phyloP scores from a whole-genome alignment of 2,797 vertebrate genomes.

The Urophycis tenuis region DNA sequence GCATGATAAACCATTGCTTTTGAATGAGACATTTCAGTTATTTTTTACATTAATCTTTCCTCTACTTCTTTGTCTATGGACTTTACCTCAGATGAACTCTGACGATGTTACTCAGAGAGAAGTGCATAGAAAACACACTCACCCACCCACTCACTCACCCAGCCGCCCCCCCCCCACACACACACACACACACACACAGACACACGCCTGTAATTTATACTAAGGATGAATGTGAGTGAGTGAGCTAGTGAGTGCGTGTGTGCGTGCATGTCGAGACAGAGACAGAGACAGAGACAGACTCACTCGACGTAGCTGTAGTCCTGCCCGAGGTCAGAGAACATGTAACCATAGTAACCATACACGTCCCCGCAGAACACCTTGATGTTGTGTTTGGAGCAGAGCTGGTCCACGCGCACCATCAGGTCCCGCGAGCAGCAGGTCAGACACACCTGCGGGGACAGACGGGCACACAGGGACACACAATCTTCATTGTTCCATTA shows the following conservation, averaged over 20 bases:
- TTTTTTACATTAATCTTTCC: not conserved
- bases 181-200: too few species aligned
- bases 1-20: not conserved
- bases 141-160: too few species aligned
- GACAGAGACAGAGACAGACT: slow-evolving; percentile 47
- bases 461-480: not conserved
- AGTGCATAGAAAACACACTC: too few species aligned
- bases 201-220: not conserved
- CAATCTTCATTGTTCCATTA: too few species aligned
- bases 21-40: not conserved
- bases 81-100: not conserved
- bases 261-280: too few species aligned
- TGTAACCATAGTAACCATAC: slow-evolving; percentile 90
- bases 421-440: slow-evolving; percentile 83
- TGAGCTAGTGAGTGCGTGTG: too few species aligned
- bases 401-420: slow-evolving; percentile 80
- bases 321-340: slow-evolving; percentile 83
- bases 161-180: too few species aligned
- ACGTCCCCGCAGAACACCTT: slow-evolving; percentile 90
- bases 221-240: too few species aligned
- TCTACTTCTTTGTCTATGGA: not conserved
- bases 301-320: slow-evolving; percentile 90
- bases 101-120: too few species aligned
- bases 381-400: slow-evolving; percentile 76
- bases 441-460: slow-evolving; percentile 76